Base-by-base conservation (phyloP, 2,888 invertebrate species). In the Rotaria macrura region DNA sequence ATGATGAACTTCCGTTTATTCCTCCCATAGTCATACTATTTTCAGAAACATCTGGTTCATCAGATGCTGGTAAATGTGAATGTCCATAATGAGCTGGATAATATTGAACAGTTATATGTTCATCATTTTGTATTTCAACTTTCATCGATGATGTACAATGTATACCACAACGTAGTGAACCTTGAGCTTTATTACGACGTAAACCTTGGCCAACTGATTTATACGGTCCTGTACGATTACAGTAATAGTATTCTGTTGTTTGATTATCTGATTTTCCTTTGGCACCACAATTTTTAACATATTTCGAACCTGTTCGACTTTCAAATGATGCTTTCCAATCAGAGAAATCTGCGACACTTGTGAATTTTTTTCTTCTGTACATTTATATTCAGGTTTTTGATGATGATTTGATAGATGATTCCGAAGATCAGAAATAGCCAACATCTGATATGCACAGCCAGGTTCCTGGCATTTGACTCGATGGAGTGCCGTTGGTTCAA, bases 11-110 rank as follows among this genome's bases (percentile, higher is more conserved):
- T n/a, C 79, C 79, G 43, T 79, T 79, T n/a, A 40, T 12, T 25
- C 79, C 43, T 4, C 43, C 23, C 3, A 43, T 43, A n/a, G 40
- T 43, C 79, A 40, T 79, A 79, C 40, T 43, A 79, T 43, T 43
- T 43, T 79, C 79, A 3, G 40, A 43, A 14, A 43, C 9, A 43
- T 40, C 10, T 25, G 34, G 17, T 43, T 79, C 79, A 43, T 79
- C 79, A 12, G 79, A 12, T 20, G 43, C 79, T 10, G 79, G n/a
- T 25, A 79, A 40, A n/a, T 79, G 23, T 79, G 79, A 43, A 43
- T 79, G 79, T 79, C 79, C 79, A 79, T 79, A 79, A 79, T 79
- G 79, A 25, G 79, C 79, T 25, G 79, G 79, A 79, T 79, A 79
- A 79, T 79, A 79, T 79, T 79, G 79, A 14, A 79, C 79, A 79